Base-by-base conservation (phyloP, 2,113 vertebrate species). In the Pygoscelis antarcticus region DNA sequence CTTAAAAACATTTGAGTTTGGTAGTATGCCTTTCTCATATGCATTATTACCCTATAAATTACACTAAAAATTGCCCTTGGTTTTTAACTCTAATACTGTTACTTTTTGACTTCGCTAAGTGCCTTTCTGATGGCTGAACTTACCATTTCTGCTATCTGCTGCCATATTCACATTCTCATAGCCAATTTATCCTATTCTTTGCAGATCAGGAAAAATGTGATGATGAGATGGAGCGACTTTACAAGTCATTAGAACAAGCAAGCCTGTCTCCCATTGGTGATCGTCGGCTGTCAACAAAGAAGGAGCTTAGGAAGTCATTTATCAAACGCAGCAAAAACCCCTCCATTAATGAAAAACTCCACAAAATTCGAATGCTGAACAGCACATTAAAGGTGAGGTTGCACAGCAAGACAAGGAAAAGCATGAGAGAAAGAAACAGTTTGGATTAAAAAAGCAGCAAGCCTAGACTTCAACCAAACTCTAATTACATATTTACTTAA, bases 191-290 rank as follows among this genome's bases (percentile, higher is more conserved):
- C 87, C 9, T 97, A 85, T 91, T 76, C 17, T 87, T 96, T 96
- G 66, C 76, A 97, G 98, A 98, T 81, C 95, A 97, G 90, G 95
- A 96, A 55, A 98, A 98, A 94, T 94, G 64, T 32, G 97, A 99
- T 83, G 99, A 99, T 95, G 99, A 99, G 97, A 99, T 99, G 99
- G 99, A 99, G 93, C 98, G 98, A 93, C 98, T 99, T 88, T 99
- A 99, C 89, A 99, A 99, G 88, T 99, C 99, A 11, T 92, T 99
- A 89, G 99, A 99, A 90, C 98, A 99, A 96, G 99, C 99, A 51
- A 99, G 99, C 85, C 97, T 99, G 10, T 99, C 99, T 65, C 99
- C 99, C 26, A 99, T 99, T 52, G 99, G 99, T 70, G 99, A 99
- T 71, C 98, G 99, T 19, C 98, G 99, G 34, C 99, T 99, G 61